Base-by-base conservation (phyloP, 64 coral and sea anemone species). In the Exaiptasia diaphana region DNA sequence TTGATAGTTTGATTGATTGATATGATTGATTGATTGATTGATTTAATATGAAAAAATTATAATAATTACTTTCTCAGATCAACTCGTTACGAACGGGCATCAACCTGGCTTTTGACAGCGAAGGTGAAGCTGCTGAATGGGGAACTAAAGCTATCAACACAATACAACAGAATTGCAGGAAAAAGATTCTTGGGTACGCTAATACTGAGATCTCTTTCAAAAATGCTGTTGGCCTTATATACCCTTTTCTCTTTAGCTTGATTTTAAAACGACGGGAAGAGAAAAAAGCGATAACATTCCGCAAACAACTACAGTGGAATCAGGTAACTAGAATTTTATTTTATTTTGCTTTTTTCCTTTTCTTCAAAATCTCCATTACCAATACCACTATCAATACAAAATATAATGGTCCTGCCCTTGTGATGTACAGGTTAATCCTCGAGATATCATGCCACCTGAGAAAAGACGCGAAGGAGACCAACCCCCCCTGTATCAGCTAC, bases 261-360 rank as follows among this genome's bases (percentile, higher is more conserved):
- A 59, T 93, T 32, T 68, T 87, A 4, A 87, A 87, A 68, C 58
- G 45, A 48, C 60, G 90, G 34, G 76, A 93, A 67, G 79, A 65
- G 46, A 87, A 35, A 70, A 93, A 75, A 41, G 83, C 90, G 12
- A 64, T 86, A 61, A 29, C 84, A 38, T 93, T 82, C 64, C 77
- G 68, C 59, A 82, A 48, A 74, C 56, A 83, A 4, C 64, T 80
- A 38, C 73, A 59, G 29, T 93, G 90, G 90, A 93, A 93, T 34
- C 90, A 93, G 84, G 90, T 91, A 64, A 80, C 32, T n/a, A 11
- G 22, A 72, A 56, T 25, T 45, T 71, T 11, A 4, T 22, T n/a
- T 42, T 44, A 28, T 30, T 13, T 6, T 27, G 10, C 53, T 11
- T 1, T 26, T 1, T 5, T 4, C 52, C n/a, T n/a, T n/a, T n/a